Evolutionary conservation across 2,113 vertebrate species (phyloP), one percentile per base, ranked within the genome.

Genomic region (Pyxicephalus adspersus): DNA sequence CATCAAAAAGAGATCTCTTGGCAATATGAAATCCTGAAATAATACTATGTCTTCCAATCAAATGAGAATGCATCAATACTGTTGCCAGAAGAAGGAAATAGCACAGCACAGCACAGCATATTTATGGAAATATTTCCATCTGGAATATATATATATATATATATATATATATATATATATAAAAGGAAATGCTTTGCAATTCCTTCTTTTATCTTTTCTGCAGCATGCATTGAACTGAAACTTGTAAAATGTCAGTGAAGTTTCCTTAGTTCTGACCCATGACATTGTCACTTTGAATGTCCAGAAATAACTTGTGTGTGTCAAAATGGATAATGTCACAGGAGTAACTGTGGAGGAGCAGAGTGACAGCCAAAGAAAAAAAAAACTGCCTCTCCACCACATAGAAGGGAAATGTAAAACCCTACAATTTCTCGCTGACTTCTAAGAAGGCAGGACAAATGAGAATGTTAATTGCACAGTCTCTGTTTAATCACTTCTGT

Each of bases 281-380:
- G 73, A 45, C 16, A 20, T 74, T 17, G 22, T 54, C 58, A 25
- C 1, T 52, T 76, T 51, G 54, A 68, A 83, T 70, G 65, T 76
- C 74, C 70, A 58, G 55, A 83, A 85, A 82, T 80, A 80, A 83
- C 50, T 20, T 63, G 50, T 76, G 80, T 29, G 23, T 58, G 67
- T 74, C 75, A 61, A 0, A 4, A 70, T 64, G 70, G 63, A 80
- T 54, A 83, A 70, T 1, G 13, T 66, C 82, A 82, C 26, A 15
- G 17, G 52, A 72, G 67, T 74, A 83, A 65, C 23, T 51, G 67
- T 28, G 70, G 23, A 77, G 63, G 22, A 68, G 26, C 28, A 79
- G 77, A 74, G 58, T 65, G 68, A 81, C 20, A 52, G 31, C 11
- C 57, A 64, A 60, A 23, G 26, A 54, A 71, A 76, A 67, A 45